Percentiles rank a stretch among this genome's conserved stretches.
phyloP scores from a whole-genome alignment of 2,797 vertebrate genomes.

The Huso huso region DNA sequence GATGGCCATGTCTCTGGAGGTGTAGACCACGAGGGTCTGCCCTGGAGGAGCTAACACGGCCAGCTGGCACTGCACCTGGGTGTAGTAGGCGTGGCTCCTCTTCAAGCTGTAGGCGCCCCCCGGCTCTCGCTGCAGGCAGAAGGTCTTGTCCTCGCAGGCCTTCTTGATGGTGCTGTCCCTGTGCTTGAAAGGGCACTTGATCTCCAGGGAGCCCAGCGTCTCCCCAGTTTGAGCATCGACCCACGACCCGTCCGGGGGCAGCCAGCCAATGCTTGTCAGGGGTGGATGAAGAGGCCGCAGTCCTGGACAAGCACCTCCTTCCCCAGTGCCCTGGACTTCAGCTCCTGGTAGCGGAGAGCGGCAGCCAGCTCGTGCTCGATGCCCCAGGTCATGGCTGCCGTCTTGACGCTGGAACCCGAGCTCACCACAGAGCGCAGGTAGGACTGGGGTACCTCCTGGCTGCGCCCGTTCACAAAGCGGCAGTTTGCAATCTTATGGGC shows the following conservation, averaged over 20 bases:
- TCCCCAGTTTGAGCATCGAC: constrained; percentile 39
- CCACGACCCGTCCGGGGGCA: constrained; percentile 66
- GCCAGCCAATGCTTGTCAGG: constrained; percentile 56
- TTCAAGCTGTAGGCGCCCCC: constrained; percentile 49
- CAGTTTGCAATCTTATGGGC: constrained; percentile 58
- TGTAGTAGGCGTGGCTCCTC: constrained; percentile 60
- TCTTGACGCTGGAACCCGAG: constrained; percentile 31
- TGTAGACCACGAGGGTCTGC: constrained; percentile 64
- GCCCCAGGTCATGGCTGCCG: constrained; percentile 70
- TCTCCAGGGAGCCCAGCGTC: constrained; percentile 58
- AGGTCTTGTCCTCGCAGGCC: constrained; percentile 58
- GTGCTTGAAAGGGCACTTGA: constrained; percentile 77
- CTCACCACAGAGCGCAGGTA: constrained; percentile 56
- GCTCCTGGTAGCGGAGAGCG: constrained; percentile 42
- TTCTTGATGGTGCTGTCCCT: constrained; percentile 44
- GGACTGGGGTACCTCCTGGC: constrained; percentile 48
- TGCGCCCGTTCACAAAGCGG: constrained; percentile 46
- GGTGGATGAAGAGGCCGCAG: constrained; percentile 65
- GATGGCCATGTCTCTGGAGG: constrained; percentile 50
- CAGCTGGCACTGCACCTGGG: constrained; percentile 72
- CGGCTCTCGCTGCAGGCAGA: constrained; percentile 53
- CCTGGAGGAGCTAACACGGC: constrained; percentile 33
- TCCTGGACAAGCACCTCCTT: constrained; percentile 44
- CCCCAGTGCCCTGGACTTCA: constrained; percentile 38
- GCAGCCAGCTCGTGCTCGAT: constrained; percentile 45